These are phyloP conservation scores for Ictidomys tridecemlineatus DNA, from an alignment of 2,113 vertebrate genomes.

Conservation along the genomic window DNA sequence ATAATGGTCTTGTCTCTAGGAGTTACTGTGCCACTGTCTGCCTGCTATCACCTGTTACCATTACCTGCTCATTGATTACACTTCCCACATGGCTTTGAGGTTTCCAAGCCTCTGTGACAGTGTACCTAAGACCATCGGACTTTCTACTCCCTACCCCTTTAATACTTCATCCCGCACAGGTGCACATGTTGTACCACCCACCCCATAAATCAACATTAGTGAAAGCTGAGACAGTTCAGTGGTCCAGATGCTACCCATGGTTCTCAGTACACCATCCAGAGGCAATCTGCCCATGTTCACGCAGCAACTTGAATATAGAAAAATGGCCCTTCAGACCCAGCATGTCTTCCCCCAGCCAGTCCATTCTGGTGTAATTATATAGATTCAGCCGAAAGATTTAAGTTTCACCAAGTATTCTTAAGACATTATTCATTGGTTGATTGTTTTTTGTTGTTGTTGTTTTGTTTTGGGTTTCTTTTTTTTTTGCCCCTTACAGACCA, in stretches of 20 bases:
- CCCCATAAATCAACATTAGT: not conserved
- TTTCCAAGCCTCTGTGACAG: not conserved
- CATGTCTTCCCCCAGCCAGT: not conserved
- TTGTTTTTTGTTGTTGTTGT: not conserved
- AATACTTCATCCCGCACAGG: not conserved
- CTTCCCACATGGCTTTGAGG: not conserved
- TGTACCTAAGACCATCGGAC: not conserved
- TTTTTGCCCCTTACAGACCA: not conserved
- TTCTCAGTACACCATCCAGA: not conserved
- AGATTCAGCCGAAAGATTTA: not conserved
- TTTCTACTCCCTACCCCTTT: not conserved
- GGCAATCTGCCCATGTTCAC: not conserved
- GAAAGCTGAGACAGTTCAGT: not conserved
- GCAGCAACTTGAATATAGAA: not conserved
- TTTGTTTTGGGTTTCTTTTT: no score
- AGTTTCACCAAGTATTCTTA: not conserved
- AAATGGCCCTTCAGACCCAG: not conserved
- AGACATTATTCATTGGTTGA: not conserved
- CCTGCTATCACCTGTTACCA: not conserved
- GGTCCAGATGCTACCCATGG: no score
- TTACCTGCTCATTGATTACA: not conserved
- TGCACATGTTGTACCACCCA: not conserved
- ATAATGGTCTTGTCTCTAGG: not conserved
- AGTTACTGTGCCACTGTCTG: not conserved
- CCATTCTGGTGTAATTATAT: not conserved